Percentiles rank a stretch among this genome's conserved stretches.
Conservation (phyloP, 2,888 invertebrate species). For the Tipula helvola region DNA sequence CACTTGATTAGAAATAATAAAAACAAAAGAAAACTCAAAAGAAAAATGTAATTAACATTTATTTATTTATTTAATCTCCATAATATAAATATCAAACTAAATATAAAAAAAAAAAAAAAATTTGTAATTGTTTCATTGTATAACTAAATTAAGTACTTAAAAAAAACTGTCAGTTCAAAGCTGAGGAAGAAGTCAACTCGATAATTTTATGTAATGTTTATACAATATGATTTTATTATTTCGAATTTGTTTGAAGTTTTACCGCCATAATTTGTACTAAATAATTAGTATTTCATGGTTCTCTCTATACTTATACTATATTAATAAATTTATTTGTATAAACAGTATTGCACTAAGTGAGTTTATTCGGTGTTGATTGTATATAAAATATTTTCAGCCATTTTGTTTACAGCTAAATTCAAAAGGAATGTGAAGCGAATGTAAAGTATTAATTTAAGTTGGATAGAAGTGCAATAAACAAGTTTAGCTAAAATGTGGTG, state of each 20-base stretch:
- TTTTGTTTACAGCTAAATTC: too few relatives aligned
- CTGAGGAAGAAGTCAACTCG: slow-evolving; percentile 7
- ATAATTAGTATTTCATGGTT: neutral
- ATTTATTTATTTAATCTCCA: neutral
- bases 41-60: neutral
- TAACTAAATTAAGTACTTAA: neutral
- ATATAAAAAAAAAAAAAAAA: neutral
- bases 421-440: too few relatives aligned
- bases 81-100: neutral
- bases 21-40: neutral
- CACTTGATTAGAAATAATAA: neutral
- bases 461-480: too few relatives aligned
- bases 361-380: neutral
- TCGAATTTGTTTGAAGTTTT: neutral
- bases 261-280: neutral
- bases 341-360: neutral
- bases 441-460: too few relatives aligned
- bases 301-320: neutral
- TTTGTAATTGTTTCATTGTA: neutral
- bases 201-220: slow-evolving; percentile 9
- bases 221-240: neutral
- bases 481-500: too few relatives aligned
- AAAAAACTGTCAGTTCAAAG: neutral
- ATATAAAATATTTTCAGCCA: too few relatives aligned
- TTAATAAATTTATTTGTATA: too few relatives aligned